These are phyloP conservation scores for Callosobruchus maculatus DNA, from an alignment of 2,888 invertebrate species.

Conservation along the genomic window DNA sequence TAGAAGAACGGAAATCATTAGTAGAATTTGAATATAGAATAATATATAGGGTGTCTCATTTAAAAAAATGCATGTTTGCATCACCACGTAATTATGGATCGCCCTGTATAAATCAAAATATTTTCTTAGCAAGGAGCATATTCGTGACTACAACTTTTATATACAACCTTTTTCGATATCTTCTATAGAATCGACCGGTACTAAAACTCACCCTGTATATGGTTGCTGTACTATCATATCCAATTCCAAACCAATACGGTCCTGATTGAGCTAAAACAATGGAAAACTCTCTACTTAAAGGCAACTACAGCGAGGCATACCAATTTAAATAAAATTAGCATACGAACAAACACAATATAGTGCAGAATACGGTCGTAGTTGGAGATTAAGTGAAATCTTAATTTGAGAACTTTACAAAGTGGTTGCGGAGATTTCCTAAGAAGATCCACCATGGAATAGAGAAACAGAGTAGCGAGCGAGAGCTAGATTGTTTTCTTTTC, in stretches of 20 bases:
- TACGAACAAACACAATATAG: neutral
- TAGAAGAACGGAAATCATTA: too few relatives aligned
- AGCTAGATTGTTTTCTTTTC: slow-evolving; percentile 31
- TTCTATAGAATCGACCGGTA: too few relatives aligned
- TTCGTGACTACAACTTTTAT: too few relatives aligned
- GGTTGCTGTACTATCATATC: too few relatives aligned
- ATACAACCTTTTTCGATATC: too few relatives aligned
- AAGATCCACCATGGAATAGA: slow-evolving; percentile 30
- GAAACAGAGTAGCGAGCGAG: slow-evolving; percentile 12
- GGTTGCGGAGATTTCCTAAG: slow-evolving; percentile 30
- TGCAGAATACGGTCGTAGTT: slow-evolving; percentile 9
- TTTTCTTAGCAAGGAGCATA: too few relatives aligned
- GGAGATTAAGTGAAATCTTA: slow-evolving; percentile 22
- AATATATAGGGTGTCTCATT: too few relatives aligned
- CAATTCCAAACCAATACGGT: neutral
- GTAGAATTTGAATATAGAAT: too few relatives aligned
- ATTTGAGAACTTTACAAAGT: slow-evolving; percentile 27
- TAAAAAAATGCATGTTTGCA: too few relatives aligned
- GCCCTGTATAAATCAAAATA: too few relatives aligned
- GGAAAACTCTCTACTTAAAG: neutral
- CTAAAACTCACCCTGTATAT: too few relatives aligned
- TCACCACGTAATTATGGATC: too few relatives aligned
- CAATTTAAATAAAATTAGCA: neutral
- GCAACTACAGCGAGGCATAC: neutral
- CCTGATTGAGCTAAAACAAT: neutral